Conservation (phyloP, 2,797 vertebrate genomes). For the Phrynocephalus vlangalii region DNA sequence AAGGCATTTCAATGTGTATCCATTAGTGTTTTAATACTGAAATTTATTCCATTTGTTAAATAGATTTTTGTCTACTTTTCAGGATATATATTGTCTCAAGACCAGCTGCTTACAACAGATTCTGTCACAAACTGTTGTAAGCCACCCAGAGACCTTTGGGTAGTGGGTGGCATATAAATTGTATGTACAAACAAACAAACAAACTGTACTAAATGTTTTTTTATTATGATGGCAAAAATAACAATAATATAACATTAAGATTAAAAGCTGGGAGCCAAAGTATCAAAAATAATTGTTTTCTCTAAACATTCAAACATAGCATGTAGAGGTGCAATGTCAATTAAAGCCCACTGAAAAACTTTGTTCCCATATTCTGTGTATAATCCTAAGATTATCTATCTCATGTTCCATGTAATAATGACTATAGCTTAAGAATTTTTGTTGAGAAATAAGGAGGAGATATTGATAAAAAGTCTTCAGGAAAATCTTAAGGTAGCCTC, state of each 20-base stretch:
- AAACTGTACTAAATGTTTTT: too few species aligned
- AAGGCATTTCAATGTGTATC: not conserved
- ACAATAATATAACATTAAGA: conserved; percentile 6
- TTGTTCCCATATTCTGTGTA: not conserved
- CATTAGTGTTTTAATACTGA: not conserved
- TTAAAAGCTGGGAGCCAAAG: not conserved
- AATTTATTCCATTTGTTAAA: not conserved
- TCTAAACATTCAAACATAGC: not conserved
- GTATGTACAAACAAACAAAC: not conserved
- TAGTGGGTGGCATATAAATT: too few species aligned
- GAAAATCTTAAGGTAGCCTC: not conserved
- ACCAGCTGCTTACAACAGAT: not conserved
- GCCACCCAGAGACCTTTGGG: too few species aligned
- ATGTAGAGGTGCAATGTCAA: not conserved
- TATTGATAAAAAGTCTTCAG: not conserved
- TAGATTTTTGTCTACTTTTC: not conserved
- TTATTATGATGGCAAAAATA: not conserved
- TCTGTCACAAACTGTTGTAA: not conserved
- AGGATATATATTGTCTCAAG: not conserved
- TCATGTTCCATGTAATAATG: too few species aligned
- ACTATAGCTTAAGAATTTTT: not conserved
- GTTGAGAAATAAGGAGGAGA: not conserved
- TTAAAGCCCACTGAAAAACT: not conserved
- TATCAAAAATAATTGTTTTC: not conserved
- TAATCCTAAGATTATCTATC: not conserved